phyloP scores from a whole-genome alignment of 2,797 vertebrate species.

The Cottoperca gobio region DNA sequence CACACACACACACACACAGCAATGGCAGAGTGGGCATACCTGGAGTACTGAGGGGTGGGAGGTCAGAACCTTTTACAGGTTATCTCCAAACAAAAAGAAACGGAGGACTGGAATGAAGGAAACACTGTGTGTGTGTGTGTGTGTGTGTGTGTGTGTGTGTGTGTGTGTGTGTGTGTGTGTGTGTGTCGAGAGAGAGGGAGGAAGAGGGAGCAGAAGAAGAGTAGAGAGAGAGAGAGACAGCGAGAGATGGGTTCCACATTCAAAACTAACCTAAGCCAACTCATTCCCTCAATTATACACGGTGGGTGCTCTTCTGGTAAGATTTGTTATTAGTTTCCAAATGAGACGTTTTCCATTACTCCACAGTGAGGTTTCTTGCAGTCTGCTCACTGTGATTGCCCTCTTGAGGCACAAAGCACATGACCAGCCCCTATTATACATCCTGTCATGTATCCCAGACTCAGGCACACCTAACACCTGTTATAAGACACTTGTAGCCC shows the following conservation, averaged over 20 bases:
- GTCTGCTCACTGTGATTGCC: constrained; percentile 40
- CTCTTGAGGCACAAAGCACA: constrained; percentile 42
- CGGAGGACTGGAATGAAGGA: constrained; percentile 1
- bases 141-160: not conserved
- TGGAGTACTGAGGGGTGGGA: constrained; percentile 33
- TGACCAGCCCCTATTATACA: constrained; percentile 42
- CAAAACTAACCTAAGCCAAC: constrained; percentile 41
- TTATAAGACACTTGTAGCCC: constrained; percentile 41
- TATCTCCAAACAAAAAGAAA: constrained; percentile 33
- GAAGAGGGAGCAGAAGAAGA: not conserved
- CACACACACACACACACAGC: constrained; percentile 28
- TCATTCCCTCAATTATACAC: constrained; percentile 48
- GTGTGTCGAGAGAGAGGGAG: not conserved
- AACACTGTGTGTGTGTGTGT: not conserved
- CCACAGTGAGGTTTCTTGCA: constrained; percentile 26
- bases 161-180: not conserved
- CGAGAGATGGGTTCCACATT: constrained; percentile 46
- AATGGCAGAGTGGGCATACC: constrained; percentile 46
- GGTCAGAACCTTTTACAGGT: constrained; percentile 37
- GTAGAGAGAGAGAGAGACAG: constrained; percentile 15
- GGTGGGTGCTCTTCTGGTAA: constrained; percentile 39
- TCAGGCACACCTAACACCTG: constrained; percentile 16
- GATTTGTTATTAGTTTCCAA: constrained; percentile 60
- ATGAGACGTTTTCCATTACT: constrained; percentile 57
- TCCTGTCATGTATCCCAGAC: constrained; percentile 49